These are phyloP conservation scores for Parazoanthus darwini DNA, from an alignment of 92 coral and sea anemone genomes.

Conservation along the genomic window DNA sequence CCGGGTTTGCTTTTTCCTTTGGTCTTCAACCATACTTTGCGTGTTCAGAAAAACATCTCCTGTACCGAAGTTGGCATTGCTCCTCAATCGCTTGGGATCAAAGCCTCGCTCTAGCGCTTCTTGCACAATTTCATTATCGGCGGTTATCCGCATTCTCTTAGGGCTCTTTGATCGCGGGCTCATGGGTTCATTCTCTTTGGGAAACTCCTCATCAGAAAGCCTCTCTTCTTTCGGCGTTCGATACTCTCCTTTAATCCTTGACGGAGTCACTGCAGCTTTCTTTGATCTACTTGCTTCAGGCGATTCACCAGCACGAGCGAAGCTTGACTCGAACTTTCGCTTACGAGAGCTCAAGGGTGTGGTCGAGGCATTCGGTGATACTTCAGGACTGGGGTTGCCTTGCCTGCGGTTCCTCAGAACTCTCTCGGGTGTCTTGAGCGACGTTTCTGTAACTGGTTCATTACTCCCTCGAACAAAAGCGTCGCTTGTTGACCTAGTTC, in stretches of 20 bases:
- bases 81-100: conserved; percentile 29
- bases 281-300: neutral
- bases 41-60: conserved; percentile 29
- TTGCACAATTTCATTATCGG: conserved; percentile 38
- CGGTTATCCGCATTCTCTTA: conserved; percentile 40
- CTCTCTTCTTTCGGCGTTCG: neutral
- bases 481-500: conserved; percentile 41
- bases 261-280: conserved; percentile 4
- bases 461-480: conserved; percentile 1
- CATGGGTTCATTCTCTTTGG: conserved; percentile 42
- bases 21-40: neutral
- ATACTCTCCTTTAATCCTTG: neutral
- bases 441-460: neutral
- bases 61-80: conserved; percentile 6
- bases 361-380: neutral
- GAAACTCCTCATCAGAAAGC: conserved; percentile 40
- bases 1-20: conserved; percentile 18
- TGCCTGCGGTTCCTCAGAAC: conserved; percentile 31
- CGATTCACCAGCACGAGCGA: neutral
- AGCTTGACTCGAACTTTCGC: conserved; percentile 16
- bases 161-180: conserved; percentile 37
- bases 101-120: conserved; percentile 45
- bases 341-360: conserved; percentile 27
- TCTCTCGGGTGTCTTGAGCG: conserved; percentile 33
- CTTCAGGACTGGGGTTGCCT: conserved; percentile 3